These are phyloP conservation scores for Chaetogeoica ovagalla DNA, from an alignment of 2,888 invertebrate genomes.

Conservation along the genomic window DNA sequence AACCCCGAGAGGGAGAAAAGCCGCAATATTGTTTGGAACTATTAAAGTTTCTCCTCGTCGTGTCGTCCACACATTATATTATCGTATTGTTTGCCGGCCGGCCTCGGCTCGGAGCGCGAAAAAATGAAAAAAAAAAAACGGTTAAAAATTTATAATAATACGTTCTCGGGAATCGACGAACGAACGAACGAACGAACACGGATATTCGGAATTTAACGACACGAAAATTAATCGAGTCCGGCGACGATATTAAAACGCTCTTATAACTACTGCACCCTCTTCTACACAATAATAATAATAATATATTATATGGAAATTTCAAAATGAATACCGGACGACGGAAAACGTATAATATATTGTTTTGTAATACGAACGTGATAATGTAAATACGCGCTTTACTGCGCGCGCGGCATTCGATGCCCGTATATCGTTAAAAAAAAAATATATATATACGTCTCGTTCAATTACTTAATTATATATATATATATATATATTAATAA, in stretches of 20 bases:
- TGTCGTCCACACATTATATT: background rate
- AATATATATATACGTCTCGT: too few relatives aligned
- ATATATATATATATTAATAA: too few relatives aligned
- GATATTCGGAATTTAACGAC: constrained; percentile 9
- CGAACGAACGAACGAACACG: background rate
- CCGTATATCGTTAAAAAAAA: too few relatives aligned
- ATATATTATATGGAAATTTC: background rate
- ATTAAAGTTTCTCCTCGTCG: constrained; percentile 26
- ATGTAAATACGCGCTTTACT: too few relatives aligned
- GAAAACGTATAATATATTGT: too few relatives aligned
- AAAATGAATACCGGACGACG: background rate
- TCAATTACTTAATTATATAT: too few relatives aligned
- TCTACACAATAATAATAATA: background rate
- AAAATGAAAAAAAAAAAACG: too few relatives aligned
- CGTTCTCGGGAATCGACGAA: constrained; percentile 1
- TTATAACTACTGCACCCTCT: background rate
- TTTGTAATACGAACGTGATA: too few relatives aligned
- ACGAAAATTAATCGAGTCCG: constrained; percentile 34
- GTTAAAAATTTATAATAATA: constrained; percentile 3
- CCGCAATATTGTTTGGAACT: constrained; percentile 16
- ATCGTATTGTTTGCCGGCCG: background rate
- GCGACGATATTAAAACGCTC: background rate
- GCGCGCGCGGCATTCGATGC: too few relatives aligned
- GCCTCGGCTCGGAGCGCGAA: background rate
- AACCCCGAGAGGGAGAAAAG: background rate